Conservation (phyloP, 2,113 vertebrate species). For the Myiopsitta monachus region DNA sequence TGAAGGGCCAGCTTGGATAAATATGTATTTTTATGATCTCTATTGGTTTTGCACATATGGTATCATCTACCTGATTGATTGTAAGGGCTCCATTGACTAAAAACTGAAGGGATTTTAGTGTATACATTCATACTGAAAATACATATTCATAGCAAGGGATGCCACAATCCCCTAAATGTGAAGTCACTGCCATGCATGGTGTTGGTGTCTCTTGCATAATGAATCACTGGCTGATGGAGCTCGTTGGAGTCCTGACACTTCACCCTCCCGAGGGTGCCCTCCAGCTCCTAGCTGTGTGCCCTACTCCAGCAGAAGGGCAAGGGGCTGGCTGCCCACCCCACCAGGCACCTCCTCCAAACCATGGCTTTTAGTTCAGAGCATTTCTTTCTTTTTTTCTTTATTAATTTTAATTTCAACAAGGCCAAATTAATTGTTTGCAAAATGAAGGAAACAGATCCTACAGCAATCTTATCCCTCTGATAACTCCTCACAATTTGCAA, state of each 20-base stretch:
- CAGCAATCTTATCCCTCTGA: slow-evolving; percentile 35
- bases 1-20: slow-evolving; percentile 62
- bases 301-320: background rate
- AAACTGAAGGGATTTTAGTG: slow-evolving; percentile 47
- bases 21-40: slow-evolving; percentile 63
- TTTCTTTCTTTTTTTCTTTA: background rate
- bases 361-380: background rate
- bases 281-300: background rate
- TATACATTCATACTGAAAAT: slow-evolving; percentile 34
- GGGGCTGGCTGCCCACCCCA: background rate
- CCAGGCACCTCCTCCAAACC: background rate
- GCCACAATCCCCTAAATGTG: slow-evolving; percentile 28
- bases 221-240: slow-evolving; percentile 19
- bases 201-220: background rate
- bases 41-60: slow-evolving; percentile 61
- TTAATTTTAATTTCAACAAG: background rate
- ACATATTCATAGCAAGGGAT: slow-evolving; percentile 41
- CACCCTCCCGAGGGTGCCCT: background rate
- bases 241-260: background rate
- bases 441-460: slow-evolving; percentile 4
- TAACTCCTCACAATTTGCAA: background rate
- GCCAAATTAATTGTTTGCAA: slow-evolving; percentile 13
- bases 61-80: slow-evolving; percentile 65
- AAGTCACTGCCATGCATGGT: background rate
- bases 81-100: slow-evolving; percentile 31